phyloP scores from a whole-genome alignment of 2,113 vertebrate genomes.

The Camarhynchus parvulus region DNA sequence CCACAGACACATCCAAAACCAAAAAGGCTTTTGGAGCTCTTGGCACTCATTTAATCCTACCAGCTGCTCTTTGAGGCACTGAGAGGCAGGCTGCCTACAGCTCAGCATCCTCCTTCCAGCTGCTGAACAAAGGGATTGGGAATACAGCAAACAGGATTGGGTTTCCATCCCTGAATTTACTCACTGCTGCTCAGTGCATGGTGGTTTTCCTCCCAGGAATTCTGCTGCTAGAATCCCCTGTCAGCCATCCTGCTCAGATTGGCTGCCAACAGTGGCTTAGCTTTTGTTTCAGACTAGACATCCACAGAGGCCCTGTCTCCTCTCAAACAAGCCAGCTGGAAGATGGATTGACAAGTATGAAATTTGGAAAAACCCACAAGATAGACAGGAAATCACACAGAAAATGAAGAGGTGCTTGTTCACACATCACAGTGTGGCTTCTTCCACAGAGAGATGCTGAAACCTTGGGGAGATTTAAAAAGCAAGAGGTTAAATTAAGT shows the following conservation, averaged over 20 bases:
- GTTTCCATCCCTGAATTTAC: background rate
- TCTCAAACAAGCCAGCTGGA: background rate
- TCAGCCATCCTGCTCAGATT: background rate
- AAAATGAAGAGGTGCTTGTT: background rate
- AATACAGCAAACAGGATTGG: background rate
- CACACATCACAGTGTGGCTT: background rate
- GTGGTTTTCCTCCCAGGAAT: background rate
- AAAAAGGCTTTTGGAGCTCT: background rate
- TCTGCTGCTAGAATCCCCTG: background rate
- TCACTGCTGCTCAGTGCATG: background rate
- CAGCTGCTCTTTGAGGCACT: background rate
- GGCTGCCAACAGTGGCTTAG: background rate
- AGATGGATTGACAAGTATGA: background rate
- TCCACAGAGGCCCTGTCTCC: background rate
- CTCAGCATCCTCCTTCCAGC: background rate
- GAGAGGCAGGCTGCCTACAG: background rate
- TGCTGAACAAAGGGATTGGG: background rate
- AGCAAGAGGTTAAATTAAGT: background rate
- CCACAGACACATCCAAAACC: background rate
- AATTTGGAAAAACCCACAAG: background rate
- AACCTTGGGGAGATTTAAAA: background rate
- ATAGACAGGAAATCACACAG: background rate
- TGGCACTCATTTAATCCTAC: background rate
- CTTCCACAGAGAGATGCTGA: background rate
- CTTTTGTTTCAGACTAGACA: constrained; percentile 14